These are phyloP conservation scores for Deroptyus accipitrinus DNA, from an alignment of 2,113 vertebrate species.

Conservation along the genomic window DNA sequence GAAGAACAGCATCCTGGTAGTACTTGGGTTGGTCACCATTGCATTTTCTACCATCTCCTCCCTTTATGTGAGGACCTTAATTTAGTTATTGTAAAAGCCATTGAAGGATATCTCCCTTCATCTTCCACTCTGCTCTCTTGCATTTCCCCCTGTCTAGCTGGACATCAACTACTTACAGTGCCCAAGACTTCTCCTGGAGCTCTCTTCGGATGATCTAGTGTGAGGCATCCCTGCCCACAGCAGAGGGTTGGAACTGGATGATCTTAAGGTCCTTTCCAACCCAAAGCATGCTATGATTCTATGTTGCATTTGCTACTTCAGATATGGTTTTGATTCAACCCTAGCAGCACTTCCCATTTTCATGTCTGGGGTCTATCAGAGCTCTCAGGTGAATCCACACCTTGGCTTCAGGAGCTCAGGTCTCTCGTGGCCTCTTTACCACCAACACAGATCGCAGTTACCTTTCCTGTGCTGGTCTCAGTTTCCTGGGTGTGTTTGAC, in stretches of 20 bases:
- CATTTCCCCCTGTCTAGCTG: neutral
- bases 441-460: neutral
- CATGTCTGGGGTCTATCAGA: neutral
- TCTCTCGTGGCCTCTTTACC: neutral
- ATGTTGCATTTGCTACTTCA: neutral
- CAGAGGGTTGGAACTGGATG: neutral
- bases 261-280: neutral
- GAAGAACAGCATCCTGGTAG: neutral
- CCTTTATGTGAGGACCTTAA: neutral
- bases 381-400: neutral
- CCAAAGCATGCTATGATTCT: neutral
- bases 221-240: neutral
- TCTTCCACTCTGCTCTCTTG: neutral
- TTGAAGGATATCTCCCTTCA: neutral
- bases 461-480: neutral
- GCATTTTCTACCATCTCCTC: neutral
- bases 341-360: neutral
- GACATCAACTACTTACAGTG: neutral
- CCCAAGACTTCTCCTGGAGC: neutral
- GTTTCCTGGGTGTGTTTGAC: neutral
- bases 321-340: neutral
- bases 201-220: neutral
- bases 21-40: neutral
- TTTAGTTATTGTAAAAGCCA: neutral
- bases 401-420: neutral